phyloP scores from a whole-genome alignment of 2,888 invertebrate species.

The Orthosia gracilis region DNA sequence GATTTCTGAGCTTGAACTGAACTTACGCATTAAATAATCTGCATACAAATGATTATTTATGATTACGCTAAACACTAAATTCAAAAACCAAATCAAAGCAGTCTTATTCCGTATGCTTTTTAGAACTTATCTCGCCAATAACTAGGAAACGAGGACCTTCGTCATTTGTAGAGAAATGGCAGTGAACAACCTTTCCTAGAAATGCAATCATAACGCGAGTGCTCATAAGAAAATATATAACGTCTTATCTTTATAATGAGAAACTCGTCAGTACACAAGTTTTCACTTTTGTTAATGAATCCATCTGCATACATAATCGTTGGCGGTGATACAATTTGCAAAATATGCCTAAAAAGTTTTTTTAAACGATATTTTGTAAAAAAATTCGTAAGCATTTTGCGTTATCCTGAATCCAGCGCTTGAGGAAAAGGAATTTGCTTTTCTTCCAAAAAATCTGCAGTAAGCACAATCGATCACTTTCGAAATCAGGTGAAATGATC shows the following conservation, averaged over 20 bases:
- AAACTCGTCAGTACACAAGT: slow-evolving; percentile 52
- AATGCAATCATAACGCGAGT: slow-evolving; percentile 56
- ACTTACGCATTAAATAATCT: slow-evolving; percentile 3
- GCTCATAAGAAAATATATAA: slow-evolving; percentile 51
- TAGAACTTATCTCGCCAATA: slow-evolving; percentile 10
- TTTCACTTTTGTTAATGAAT: slow-evolving; percentile 71
- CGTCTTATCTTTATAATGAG: slow-evolving; percentile 60
- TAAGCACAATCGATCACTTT: too few relatives aligned
- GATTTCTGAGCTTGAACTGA: neutral
- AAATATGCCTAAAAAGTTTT: neutral
- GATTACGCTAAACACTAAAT: neutral
- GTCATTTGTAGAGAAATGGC: slow-evolving; percentile 48
- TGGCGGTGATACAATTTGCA: slow-evolving; percentile 34
- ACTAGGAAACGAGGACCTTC: slow-evolving; percentile 40
- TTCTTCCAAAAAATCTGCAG: neutral
- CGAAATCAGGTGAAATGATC: neutral
- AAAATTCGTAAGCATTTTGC: too few relatives aligned
- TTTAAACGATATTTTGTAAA: neutral
- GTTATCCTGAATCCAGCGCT: neutral
- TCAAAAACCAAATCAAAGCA: slow-evolving; percentile 1
- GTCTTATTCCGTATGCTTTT: slow-evolving; percentile 2
- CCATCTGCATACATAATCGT: slow-evolving; percentile 60
- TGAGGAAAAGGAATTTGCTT: neutral
- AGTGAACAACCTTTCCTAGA: slow-evolving; percentile 52
- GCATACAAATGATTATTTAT: neutral